Base-by-base conservation (phyloP, 2,797 vertebrate genomes). In the Ambastaia sidthimunki region DNA sequence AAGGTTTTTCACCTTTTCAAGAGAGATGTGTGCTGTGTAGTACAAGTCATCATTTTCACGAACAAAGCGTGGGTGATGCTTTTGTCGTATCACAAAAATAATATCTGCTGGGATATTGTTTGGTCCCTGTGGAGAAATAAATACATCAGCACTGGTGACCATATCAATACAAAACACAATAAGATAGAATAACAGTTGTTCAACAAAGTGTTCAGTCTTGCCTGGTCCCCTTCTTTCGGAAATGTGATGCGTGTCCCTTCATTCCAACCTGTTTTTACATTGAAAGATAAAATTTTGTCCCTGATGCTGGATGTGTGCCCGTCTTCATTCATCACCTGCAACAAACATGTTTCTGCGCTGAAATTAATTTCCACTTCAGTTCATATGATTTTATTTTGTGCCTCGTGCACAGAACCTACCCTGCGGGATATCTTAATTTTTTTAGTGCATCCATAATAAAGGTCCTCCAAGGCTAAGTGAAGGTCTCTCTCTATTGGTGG, bases 391-490 rank as follows among this genome's bases (percentile, higher is more conserved):
- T 34, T 16, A 23, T 52, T 62, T 37, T 7, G 11, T 4, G 25
- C 16, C 65, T 31, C 18, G 3, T 67, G 23, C 7, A 55, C 70
- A 72, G 5, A 67, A 69, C 91, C 87, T 89, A 98, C 97, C 93
- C 95, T 94, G 48, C 95, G 94, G 23, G 96, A 97, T 87, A 99
- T 97, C 88, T 96, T 98, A 0, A 99, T 97, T 90, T 99, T 98
- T 91, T 98, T 98, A 74, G 92, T 96, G 89, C 96, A 98, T 74
- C 98, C 98, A 0, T 94, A 93, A 89, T 93, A 99, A 47, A 99
- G 92, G 71, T 99, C 98, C 69, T 98, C 96, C 4, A 99, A 90
- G 34, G 95, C 93, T 57, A 99, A 87, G 84, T 93, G 91, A 67
- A 99, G 94, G 15, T 98, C 96, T 85, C 95, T 89, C 86, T 97